Percentiles rank a stretch among this genome's conserved stretches.
These are phyloP conservation scores for Bruchidius siliquastri DNA, from an alignment of 2,888 invertebrate genomes.

Conservation along the genomic window DNA sequence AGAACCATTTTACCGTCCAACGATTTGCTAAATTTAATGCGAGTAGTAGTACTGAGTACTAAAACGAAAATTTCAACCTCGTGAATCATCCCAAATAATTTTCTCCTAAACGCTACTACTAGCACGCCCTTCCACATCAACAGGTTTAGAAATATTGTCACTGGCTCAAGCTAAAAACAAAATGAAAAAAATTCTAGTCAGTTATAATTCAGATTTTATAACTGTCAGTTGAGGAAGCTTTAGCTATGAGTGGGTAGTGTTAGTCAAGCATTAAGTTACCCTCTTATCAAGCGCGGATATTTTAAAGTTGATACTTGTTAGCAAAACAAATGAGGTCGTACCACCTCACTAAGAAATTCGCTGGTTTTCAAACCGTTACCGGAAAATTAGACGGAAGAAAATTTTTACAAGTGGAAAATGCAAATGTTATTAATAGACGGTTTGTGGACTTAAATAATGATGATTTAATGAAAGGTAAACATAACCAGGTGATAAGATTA, in stretches of 20 bases:
- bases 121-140: background rate
- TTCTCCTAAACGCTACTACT: background rate
- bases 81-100: background rate
- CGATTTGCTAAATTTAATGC: background rate
- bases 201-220: background rate
- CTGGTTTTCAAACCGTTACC: background rate
- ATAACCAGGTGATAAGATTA: too few species aligned
- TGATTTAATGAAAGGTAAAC: too few species aligned
- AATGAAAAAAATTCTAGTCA: background rate
- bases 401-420: background rate
- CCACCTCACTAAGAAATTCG: background rate
- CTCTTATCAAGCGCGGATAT: background rate
- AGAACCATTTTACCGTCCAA: background rate
- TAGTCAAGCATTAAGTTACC: background rate
- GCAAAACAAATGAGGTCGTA: background rate
- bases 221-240: background rate
- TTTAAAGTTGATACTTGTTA: background rate
- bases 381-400: background rate
- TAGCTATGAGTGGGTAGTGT: background rate
- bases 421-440: too few species aligned
- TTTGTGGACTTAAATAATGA: too few species aligned
- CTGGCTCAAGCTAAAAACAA: background rate
- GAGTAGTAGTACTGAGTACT: background rate
- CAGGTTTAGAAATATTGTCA: background rate
- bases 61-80: background rate